Evolutionary conservation across 1,140 invertebrate genomes (phyloP).

Genomic region (Bactericera cockerelli): DNA sequence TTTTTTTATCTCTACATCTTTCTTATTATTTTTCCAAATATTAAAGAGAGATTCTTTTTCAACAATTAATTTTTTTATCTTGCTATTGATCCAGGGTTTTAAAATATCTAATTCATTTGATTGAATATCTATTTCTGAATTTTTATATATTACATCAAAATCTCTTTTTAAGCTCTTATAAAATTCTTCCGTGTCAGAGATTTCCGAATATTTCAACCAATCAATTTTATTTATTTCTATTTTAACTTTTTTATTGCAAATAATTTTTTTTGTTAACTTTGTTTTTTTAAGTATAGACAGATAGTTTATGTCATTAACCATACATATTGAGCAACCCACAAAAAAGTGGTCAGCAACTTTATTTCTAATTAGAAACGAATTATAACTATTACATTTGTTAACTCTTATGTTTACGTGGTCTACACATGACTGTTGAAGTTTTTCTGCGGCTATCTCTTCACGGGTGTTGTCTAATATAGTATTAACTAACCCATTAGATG

Average conservation of each 20-base stretch:
- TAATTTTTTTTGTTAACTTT: neutral
- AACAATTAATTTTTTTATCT: neutral
- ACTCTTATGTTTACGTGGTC: neutral
- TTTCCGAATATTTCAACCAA: neutral
- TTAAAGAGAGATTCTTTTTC: neutral
- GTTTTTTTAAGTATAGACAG: neutral
- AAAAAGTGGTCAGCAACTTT: slow-evolving; percentile 6
- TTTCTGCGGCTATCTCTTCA: neutral
- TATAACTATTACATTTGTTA: neutral
- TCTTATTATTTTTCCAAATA: neutral
- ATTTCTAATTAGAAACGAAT: neutral
- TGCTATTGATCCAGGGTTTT: neutral
- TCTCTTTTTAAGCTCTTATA: neutral
- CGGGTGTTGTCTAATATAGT: neutral
- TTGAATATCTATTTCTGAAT: neutral
- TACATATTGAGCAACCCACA: neutral
- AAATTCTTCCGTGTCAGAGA: neutral
- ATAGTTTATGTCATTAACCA: neutral
- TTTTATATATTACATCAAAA: neutral
- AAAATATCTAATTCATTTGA: neutral
- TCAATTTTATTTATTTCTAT: neutral
- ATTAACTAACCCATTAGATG: neutral
- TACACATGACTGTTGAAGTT: neutral
- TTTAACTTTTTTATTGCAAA: neutral
- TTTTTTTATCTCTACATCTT: neutral